phyloP scores from a whole-genome alignment of 2,113 vertebrate genomes.

The Balaeniceps rex region DNA sequence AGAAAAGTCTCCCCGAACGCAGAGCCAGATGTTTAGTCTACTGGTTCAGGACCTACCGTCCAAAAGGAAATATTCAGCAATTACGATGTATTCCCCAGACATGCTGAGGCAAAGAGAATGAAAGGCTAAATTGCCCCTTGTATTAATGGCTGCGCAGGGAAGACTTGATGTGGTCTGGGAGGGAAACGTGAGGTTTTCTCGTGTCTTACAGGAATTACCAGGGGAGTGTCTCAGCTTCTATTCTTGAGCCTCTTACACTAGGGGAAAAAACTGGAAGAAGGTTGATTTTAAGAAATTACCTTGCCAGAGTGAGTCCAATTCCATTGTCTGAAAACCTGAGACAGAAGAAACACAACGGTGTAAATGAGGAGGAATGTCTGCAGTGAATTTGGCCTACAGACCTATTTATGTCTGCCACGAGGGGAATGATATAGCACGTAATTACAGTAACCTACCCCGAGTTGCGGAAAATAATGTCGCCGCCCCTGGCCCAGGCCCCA shows the following conservation, averaged over 20 bases:
- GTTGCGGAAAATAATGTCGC: constrained; percentile 55
- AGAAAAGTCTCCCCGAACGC: not conserved
- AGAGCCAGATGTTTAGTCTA: not conserved
- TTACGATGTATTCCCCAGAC: not conserved
- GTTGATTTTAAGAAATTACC: constrained; percentile 5
- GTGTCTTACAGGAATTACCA: not conserved
- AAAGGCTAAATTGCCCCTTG: not conserved
- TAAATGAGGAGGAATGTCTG: not conserved
- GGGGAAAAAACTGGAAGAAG: not conserved
- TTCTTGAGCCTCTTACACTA: not conserved
- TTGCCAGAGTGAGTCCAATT: constrained; percentile 50
- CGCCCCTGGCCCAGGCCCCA: constrained; percentile 35
- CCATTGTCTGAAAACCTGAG: constrained; percentile 53
- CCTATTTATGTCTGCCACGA: not conserved
- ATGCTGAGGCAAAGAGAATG: not conserved
- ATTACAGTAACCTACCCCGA: constrained; percentile 50
- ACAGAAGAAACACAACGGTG: not conserved
- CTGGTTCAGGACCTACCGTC: not conserved
- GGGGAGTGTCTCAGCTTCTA: not conserved
- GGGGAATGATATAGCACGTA: not conserved
- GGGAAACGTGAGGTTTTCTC: not conserved
- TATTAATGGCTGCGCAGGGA: not conserved
- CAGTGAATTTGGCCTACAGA: not conserved
- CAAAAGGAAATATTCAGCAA: not conserved
- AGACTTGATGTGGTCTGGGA: not conserved